Base-by-base conservation (phyloP, 2,797 vertebrate species). In the Catostomus latipinnis region DNA sequence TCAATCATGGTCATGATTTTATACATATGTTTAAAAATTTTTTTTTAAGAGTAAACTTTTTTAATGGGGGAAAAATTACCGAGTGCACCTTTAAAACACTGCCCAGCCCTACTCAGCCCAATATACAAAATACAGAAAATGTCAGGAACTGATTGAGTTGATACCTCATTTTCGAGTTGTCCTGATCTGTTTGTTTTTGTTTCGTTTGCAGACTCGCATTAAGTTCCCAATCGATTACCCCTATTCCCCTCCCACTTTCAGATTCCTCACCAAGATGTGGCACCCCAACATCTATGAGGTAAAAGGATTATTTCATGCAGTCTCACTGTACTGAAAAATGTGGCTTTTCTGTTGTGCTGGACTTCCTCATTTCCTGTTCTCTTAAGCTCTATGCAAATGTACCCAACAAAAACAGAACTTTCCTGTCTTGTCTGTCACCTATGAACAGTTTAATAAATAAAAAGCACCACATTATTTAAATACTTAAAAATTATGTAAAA, bases 271-370 rank as follows among this genome's bases (percentile, higher is more conserved):
- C 34, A 34, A 34, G 34, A 34, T 34, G 34, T 34, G 98, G 98
- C 98, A 99, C 88, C 98, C 98, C 48, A 99, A 99, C 91, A 99
- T 99, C 85, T 99, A 99, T 0, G 98, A 99, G 97, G 98, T 97
- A 87, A 71, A 76, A 34, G 2, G 34, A 10, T 43, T 46, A 14
- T 53, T 54, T 75, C 45, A 13, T 61, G 0, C 10, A 34, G 34
- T 34, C 14, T 70, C 43, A 70, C n/a, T 52, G 34, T 34, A 50
- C 57, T 43, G 16, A 50, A 48, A 45, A 45, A 61, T 1, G 7
- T 57, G 8, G 54, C 57, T 74, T 62, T 13, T 62, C 46, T 6
- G 34, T 71, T 56, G 69, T 71, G 34, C 34, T 43, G 63, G 45
- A 66, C 56, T 60, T 72, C 45, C 45, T 72, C 4, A 18, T 72